Base-by-base conservation (phyloP, 2,113 vertebrate genomes). In the Onychostruthus taczanowskii region DNA sequence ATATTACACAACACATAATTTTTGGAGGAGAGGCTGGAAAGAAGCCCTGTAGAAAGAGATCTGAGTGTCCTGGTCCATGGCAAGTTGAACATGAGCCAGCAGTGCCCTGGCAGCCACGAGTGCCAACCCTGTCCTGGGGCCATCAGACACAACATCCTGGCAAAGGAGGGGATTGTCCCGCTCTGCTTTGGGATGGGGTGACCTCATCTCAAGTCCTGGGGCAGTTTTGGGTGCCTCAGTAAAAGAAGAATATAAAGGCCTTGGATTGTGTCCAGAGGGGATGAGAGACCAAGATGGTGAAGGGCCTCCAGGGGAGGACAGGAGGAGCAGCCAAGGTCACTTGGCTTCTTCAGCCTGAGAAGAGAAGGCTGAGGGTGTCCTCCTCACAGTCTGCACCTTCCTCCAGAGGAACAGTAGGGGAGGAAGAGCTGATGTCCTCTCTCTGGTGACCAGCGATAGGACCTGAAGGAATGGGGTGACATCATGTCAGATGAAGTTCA, bases 91-190 rank as follows among this genome's bases (percentile, higher is more conserved):
- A 2, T 3, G 12, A 50, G 44, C 1, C 31, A 69, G n/a, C 21
- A 22, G 24, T 10, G 53, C 39, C 26, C 39, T 74, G 35, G 39
- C 8, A 91, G 26, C 15, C 41, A 37, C 16, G 14, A 78, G 11
- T 9, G 7, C 1, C 39, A 55, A 0, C 12, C 1, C 0, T 55
- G 24, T 18, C 46, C 28, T 35, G 39, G 3, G 13, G 11, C 3
- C 44, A 41, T 49, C 59, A 59, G 19, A 24, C 10, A 17, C 39
- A 72, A 3, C 39, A 30, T 6, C 10, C 0, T 0, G 41, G 3
- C 1, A 2, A 56, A 15, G 22, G 52, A 59, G 37, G 4, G 28
- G 17, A 28, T 10, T 43, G 33, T 61, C 7, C 19, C 2, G 3
- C 22, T 50, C 31, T 49, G 10, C 19, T 19, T 9, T 8, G 33